Base-by-base conservation (phyloP, 2,113 vertebrate species). In the Himantopus leucocephalus region DNA sequence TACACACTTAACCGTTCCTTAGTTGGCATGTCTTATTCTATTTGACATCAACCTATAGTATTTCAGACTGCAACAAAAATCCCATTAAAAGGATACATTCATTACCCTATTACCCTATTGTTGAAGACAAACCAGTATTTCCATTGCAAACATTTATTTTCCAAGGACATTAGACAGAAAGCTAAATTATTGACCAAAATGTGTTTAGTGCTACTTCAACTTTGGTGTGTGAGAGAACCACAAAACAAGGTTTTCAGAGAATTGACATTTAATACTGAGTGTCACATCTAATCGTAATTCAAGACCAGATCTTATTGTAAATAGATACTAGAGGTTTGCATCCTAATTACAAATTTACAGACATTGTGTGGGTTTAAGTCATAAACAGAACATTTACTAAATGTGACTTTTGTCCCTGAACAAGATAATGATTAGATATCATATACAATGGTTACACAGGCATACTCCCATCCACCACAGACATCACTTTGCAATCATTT, bases 291-390 rank as follows among this genome's bases (percentile, higher is more conserved):
- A 92, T 92, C 2, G 4, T 91, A 92, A 94, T 95, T 97, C 95
- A 91, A 91, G 83, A 84, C 64, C 62, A 82, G 86, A 87, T 89
- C 88, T 94, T 79, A 89, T 58, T 97, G 94, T 89, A 96, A 94
- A 91, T 58, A 97, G 91, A 94, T 93, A 89, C 80, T 66, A 66
- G 58, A 88, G 58, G 84, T 92, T 95, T 97, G 91, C 91, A 94
- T 96, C 89, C 66, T 97, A 95, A 97, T 97, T 95, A 94, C 84
- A 91, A 94, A 95, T 97, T 91, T 97, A 79, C 77, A 94, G 94
- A 89, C 92, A 94, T 91, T 85, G 91, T 92, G 85, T 11, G 10
- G 48, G 58, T 72, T 95, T 92, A 92, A 96, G 92, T 91, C 86
- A 91, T 90, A 97, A 97, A 94, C 43, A 87, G 73, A 92, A 58